Conservation (phyloP, 2,888 invertebrate species). For the Lochmaea capreae region DNA sequence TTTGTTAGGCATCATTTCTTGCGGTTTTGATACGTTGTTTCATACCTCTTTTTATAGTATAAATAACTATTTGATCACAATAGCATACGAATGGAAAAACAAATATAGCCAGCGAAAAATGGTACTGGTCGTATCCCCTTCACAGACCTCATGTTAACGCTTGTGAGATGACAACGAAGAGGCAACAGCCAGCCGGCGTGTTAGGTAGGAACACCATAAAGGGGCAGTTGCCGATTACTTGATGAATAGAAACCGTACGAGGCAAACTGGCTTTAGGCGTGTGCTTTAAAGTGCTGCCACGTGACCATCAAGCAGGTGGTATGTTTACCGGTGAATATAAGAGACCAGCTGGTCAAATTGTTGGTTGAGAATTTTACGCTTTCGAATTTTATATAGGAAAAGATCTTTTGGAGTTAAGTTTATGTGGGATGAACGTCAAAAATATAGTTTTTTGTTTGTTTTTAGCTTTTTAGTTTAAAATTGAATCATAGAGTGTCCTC, state of each 20-base stretch:
- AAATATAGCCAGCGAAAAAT: background rate
- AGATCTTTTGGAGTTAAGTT: background rate
- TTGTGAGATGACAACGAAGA: background rate
- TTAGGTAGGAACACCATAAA: background rate
- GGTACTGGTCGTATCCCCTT: background rate
- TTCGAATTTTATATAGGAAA: background rate
- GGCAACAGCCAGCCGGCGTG: background rate
- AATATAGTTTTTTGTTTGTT: no score
- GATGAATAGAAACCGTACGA: background rate
- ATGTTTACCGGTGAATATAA: slow-evolving; percentile 13
- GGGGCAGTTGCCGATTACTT: slow-evolving; percentile 14
- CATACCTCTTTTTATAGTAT: no score
- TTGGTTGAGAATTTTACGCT: background rate
- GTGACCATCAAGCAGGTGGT: slow-evolving; percentile 30
- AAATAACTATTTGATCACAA: no score
- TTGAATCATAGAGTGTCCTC: no score
- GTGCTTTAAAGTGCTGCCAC: slow-evolving; percentile 26
- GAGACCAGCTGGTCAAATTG: background rate
- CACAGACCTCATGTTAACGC: background rate
- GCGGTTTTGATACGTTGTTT: no score
- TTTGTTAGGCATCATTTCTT: no score
- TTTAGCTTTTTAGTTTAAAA: no score
- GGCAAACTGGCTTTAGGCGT: slow-evolving; percentile 12
- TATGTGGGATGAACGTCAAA: background rate
- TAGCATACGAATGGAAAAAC: background rate